Evolutionary conservation across 2,113 vertebrate genomes (phyloP).

Genomic region (Scartelaos histophorus): DNA sequence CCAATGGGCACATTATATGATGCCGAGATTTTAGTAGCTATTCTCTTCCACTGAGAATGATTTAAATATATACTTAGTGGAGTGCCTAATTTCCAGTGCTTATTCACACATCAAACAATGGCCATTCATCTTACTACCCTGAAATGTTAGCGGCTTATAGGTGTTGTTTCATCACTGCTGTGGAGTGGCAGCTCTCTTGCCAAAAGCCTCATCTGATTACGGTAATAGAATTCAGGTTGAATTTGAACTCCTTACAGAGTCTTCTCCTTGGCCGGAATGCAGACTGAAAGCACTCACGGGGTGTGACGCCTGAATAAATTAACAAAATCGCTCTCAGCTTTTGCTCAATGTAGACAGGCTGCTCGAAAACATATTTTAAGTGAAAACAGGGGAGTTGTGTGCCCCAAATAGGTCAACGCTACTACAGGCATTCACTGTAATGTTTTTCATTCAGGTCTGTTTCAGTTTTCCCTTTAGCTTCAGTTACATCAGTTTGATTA

Average conservation of each 20-base stretch:
- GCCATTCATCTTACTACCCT: background rate
- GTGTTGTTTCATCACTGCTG: slow-evolving; percentile 3
- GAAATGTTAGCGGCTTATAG: background rate
- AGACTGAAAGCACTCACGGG: slow-evolving; percentile 3
- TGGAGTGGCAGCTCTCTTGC: slow-evolving; percentile 28
- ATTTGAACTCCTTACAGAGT: slow-evolving; percentile 45
- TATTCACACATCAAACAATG: slow-evolving; percentile 1
- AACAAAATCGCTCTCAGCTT: slow-evolving; percentile 39
- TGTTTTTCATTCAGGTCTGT: slow-evolving; percentile 18
- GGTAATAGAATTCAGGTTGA: slow-evolving; percentile 46
- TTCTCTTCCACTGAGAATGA: background rate
- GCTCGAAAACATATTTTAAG: slow-evolving; percentile 39
- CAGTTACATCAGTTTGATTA: slow-evolving; percentile 24
- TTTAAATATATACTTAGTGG: background rate
- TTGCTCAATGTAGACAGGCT: slow-evolving; percentile 26
- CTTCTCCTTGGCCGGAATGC: slow-evolving; percentile 34
- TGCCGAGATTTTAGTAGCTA: background rate
- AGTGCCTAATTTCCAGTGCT: background rate
- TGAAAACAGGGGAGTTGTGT: slow-evolving; percentile 17
- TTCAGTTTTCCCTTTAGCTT: background rate
- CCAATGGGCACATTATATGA: background rate
- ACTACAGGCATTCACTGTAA: slow-evolving; percentile 1
- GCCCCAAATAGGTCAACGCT: slow-evolving; percentile 23
- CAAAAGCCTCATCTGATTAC: slow-evolving; percentile 47
- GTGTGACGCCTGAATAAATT: slow-evolving; percentile 46